A percentile compares a stretch with the other conserved stretches of the same genome.
These are phyloP conservation scores for Orestias chungarensis DNA, from an alignment of 2,797 vertebrate genomes.

Conservation along the genomic window DNA sequence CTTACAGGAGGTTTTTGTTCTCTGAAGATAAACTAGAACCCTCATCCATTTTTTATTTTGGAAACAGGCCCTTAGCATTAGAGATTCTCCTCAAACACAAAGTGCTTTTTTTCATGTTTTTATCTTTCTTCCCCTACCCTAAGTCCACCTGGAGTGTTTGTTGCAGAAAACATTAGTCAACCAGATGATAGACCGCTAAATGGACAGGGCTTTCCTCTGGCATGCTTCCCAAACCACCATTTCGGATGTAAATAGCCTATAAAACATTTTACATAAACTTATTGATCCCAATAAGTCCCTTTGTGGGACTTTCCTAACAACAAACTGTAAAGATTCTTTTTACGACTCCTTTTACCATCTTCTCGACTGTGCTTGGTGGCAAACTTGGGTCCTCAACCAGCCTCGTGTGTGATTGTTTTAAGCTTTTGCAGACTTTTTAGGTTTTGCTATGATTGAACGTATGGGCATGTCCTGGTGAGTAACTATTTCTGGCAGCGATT, in stretches of 20 bases:
- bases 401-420: background rate
- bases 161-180: background rate
- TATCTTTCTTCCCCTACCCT: background rate
- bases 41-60: background rate
- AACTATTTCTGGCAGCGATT: background rate
- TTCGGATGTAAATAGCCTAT: background rate
- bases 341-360: background rate
- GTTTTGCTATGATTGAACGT: background rate
- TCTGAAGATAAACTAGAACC: background rate
- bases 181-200: background rate
- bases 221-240: background rate
- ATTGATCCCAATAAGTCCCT: background rate
- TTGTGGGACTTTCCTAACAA: background rate
- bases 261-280: background rate
- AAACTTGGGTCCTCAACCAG: background rate
- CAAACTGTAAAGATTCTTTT: background rate
- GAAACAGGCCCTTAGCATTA: background rate
- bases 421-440: background rate
- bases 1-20: background rate
- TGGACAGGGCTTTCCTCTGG: background rate
- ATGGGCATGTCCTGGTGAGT: background rate
- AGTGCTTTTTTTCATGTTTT: background rate
- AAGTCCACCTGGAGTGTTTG: background rate
- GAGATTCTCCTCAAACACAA: background rate
- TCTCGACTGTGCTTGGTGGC: background rate